A percentile compares a stretch with the other conserved stretches of the same genome.
Conservation (phyloP, 2,797 vertebrate genomes). For the Xenentodon cancila region DNA sequence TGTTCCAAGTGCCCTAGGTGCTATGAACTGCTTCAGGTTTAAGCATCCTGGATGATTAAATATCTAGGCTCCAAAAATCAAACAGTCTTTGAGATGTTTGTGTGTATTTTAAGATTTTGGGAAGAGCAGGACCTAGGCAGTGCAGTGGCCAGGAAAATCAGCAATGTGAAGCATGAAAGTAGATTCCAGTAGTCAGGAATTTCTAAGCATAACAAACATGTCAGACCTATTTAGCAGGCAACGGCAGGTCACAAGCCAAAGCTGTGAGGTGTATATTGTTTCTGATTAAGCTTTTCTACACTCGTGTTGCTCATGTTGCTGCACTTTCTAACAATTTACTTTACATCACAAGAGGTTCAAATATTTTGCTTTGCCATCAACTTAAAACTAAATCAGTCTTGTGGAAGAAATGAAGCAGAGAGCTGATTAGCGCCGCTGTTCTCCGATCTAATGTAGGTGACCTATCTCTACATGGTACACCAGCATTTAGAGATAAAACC, state of each 20-base stretch:
- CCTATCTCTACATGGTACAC: background rate
- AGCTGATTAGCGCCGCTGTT: slow-evolving; percentile 29
- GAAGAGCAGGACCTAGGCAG: slow-evolving; percentile 36
- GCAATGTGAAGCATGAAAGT: slow-evolving; percentile 71
- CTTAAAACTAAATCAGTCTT: slow-evolving; percentile 68
- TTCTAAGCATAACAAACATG: slow-evolving; percentile 83
- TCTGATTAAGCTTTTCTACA: slow-evolving; percentile 72
- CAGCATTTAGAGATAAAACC: too few species aligned
- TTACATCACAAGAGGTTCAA: slow-evolving; percentile 73
- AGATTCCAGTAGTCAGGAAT: slow-evolving; percentile 84
- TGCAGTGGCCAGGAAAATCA: slow-evolving; percentile 61
- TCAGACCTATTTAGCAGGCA: slow-evolving; percentile 73
- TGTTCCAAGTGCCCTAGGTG: slow-evolving; percentile 25
- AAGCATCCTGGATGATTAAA: slow-evolving; percentile 1
- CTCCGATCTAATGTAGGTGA: slow-evolving; percentile 3
- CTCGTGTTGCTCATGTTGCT: slow-evolving; percentile 57
- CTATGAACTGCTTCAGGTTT: slow-evolving; percentile 11
- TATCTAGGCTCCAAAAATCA: slow-evolving; percentile 22
- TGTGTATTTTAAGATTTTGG: slow-evolving; percentile 41
- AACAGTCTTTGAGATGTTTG: slow-evolving; percentile 39
- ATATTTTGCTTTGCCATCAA: slow-evolving; percentile 75
- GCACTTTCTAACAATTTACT: slow-evolving; percentile 75
- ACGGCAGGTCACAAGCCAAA: slow-evolving; percentile 52
- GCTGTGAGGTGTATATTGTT: slow-evolving; percentile 75
- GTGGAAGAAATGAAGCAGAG: slow-evolving; percentile 36